Conservation (phyloP, 2,888 invertebrate genomes). For the Carpatolechia fugitivella region DNA sequence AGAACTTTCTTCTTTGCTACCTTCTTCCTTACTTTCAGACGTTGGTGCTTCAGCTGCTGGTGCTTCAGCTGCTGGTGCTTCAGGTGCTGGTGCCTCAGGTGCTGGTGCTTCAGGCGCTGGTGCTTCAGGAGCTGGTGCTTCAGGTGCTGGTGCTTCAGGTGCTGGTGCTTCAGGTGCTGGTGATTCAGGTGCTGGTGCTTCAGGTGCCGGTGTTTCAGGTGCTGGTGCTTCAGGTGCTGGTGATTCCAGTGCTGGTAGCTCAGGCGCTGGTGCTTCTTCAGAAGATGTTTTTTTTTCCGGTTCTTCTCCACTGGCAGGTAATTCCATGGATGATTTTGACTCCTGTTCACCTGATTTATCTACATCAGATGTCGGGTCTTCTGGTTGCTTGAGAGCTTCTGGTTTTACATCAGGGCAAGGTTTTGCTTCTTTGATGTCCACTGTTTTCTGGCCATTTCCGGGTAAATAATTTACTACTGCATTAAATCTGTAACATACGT, state of each 20-base stretch:
- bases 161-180: too few species aligned
- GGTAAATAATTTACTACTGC: conserved; percentile 62
- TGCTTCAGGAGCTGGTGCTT: neutral
- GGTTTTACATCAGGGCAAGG: conserved; percentile 47
- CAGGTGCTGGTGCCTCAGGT: neutral
- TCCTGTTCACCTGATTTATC: neutral
- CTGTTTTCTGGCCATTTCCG: conserved; percentile 21
- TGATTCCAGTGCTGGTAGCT: too few species aligned
- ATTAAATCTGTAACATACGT: conserved; percentile 51
- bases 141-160: neutral
- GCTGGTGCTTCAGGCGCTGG: neutral
- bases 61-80: too few species aligned
- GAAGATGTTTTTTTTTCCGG: neutral
- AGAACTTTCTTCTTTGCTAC: too few species aligned
- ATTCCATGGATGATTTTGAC: neutral
- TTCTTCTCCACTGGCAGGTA: too few species aligned
- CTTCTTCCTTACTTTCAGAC: too few species aligned
- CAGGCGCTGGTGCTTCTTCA: neutral
- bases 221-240: neutral
- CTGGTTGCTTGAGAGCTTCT: conserved; percentile 39
- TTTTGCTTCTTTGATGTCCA: conserved; percentile 22
- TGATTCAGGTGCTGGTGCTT: neutral
- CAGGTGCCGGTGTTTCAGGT: neutral
- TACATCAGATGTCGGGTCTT: neutral
- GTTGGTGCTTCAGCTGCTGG: too few species aligned